Percentiles rank a stretch among this genome's conserved stretches.
Evolutionary conservation across 2,797 vertebrate species (phyloP).

Genomic region (Helarctos malayanus): DNA sequence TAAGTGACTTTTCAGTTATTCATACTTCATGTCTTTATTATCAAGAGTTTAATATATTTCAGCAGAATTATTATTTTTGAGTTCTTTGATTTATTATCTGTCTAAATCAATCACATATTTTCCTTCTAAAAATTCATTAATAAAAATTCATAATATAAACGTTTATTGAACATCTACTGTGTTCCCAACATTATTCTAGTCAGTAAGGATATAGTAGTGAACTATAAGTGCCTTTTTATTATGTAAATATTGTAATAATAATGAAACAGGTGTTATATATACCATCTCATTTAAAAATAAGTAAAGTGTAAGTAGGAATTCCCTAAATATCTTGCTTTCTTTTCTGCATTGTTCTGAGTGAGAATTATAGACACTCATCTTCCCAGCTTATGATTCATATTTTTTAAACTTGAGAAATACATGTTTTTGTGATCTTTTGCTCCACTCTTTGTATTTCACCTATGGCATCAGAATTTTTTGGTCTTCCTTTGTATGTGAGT

Average conservation of each 20-base stretch:
- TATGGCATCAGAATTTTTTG: neutral
- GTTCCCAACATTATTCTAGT: neutral
- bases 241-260: constrained; percentile 2
- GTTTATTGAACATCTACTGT: constrained; percentile 42
- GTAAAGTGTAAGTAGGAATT: neutral
- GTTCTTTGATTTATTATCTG: constrained; percentile 8
- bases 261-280: neutral
- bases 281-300: constrained; percentile 35
- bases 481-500: neutral
- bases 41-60: constrained; percentile 34
- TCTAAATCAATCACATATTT: constrained; percentile 22
- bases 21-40: neutral
- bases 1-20: constrained; percentile 23
- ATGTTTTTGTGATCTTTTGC: neutral
- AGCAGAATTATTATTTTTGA: constrained; percentile 41
- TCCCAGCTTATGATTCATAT: neutral
- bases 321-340: constrained; percentile 37
- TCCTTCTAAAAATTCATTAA: constrained; percentile 47
- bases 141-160: constrained; percentile 12
- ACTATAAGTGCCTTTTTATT: neutral
- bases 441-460: neutral
- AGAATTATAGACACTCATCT: constrained; percentile 30
- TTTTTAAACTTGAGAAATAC: neutral
- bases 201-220: neutral
- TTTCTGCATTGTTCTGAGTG: neutral